Evolutionary conservation across 2,888 invertebrate genomes (phyloP), one percentile per base, ranked within the genome.

Genomic region (Calliphora vomitoria): DNA sequence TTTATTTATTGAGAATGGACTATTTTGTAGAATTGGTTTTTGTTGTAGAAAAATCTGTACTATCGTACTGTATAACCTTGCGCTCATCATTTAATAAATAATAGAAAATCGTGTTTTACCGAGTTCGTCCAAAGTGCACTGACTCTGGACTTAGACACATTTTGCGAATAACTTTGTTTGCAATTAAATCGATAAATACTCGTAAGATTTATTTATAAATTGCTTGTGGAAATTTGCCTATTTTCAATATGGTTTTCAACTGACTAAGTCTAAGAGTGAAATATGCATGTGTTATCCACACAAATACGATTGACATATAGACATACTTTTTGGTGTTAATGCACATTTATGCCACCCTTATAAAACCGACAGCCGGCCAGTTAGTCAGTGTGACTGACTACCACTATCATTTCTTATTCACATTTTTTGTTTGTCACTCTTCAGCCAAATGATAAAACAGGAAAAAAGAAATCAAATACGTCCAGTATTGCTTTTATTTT

Each of bases 401-500:
- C 25, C 47, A 78, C n/a, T 38, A 68, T 47, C 11, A 20, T n/a
- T 71, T 50, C 8, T 50, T 31, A 15, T 18, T 20, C 0, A 25
- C n/a, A 50, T 58, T 66, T 58, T 25, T 41, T 66, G 44, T 55
- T 69, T 80, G n/a, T 58, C 76, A 68, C 60, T 68, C 20, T 72
- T 79, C 55, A 66, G 38, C 25, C 53, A 64, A 62, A 76, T 69
- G 31, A 69, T 20, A 71, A 20, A 47, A 47, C 38, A 60, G 64
- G n/a, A 18, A 76, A 55, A 69, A 35, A 60, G 47, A 68, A 75
- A 71, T 80, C 20, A 71, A 83, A 76, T 41, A 72, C 76, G 66
- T 53, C 71, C 80, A 84, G 66, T 41, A 44, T 79, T 66, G 60
- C 66, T 75, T 50, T 68, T 58, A 71, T 80, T 72, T 80, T 71